Percentiles rank a stretch among this genome's conserved stretches.
Evolutionary conservation across 2,113 vertebrate species (phyloP).

Genomic region (Propithecus coquereli): DNA sequence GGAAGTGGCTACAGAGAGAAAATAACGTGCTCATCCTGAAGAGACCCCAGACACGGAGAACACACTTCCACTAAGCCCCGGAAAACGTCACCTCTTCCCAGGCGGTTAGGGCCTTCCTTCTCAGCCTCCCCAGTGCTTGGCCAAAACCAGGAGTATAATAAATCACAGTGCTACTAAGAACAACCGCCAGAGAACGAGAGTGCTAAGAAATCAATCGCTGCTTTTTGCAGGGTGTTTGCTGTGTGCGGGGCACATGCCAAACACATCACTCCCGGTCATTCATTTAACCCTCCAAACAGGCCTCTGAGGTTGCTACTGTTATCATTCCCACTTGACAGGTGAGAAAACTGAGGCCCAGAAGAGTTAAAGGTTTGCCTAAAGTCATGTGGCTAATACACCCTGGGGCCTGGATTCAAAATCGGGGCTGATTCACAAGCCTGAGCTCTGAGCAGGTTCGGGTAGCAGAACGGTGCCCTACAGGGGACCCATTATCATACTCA

Average conservation of each 20-base stretch:
- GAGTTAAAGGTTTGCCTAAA: neutral
- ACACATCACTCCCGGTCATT: neutral
- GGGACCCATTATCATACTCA: neutral
- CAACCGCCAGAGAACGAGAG: neutral
- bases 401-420: neutral
- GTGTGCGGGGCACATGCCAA: neutral
- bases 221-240: neutral
- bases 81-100: neutral
- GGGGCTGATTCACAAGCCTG: neutral
- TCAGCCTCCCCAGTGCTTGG: neutral
- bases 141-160: neutral
- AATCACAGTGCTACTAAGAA: neutral
- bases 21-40: neutral
- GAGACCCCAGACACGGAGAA: neutral
- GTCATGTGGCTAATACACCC: rapidly evolving
- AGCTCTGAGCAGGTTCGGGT: neutral
- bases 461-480: rapidly evolving
- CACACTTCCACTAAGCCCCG: neutral
- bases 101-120: neutral
- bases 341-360: neutral
- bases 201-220: neutral
- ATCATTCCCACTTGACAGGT: neutral
- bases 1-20: constrained; percentile 42
- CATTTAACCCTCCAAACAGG: no score
- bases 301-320: neutral